phyloP scores from a whole-genome alignment of 1,140 invertebrate species.

The Lasaia peninsularis region DNA sequence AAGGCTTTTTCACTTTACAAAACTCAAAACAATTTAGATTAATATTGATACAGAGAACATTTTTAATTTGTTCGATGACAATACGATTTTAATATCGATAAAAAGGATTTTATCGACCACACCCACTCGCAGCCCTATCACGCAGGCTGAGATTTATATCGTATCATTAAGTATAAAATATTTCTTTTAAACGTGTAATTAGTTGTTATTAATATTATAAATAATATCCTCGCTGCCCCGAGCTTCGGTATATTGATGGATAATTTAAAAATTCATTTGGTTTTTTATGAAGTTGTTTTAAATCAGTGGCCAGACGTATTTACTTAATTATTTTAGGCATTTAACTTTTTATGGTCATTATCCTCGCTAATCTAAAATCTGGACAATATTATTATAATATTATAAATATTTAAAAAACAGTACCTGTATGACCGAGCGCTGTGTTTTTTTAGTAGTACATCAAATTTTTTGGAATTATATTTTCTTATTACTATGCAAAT shows the following conservation, averaged over 20 bases:
- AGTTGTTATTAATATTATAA: slow-evolving; percentile 76
- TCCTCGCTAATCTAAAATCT: too few species aligned
- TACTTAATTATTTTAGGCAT: slow-evolving; percentile 3
- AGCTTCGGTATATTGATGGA: slow-evolving; percentile 38
- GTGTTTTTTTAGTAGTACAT: too few species aligned
- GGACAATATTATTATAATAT: too few species aligned
- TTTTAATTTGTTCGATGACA: slow-evolving; percentile 9
- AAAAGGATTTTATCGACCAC: slow-evolving; percentile 33
- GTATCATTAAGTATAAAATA: slow-evolving; percentile 75
- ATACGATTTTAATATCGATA: slow-evolving; percentile 31
- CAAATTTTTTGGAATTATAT: too few species aligned
- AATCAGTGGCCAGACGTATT: slow-evolving; percentile 14
- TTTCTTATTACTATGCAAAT: too few species aligned
- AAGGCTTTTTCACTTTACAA: background rate
- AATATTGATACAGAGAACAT: background rate
- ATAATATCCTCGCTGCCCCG: slow-evolving; percentile 48
- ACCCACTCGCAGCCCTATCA: slow-evolving; percentile 43
- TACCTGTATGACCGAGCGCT: too few species aligned
- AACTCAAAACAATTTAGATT: background rate
- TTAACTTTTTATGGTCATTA: too few species aligned
- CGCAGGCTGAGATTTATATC: slow-evolving; percentile 68
- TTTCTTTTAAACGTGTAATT: slow-evolving; percentile 75
- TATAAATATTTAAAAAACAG: too few species aligned
- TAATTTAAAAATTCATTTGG: slow-evolving; percentile 43
- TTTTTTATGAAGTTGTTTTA: slow-evolving; percentile 27